Percentiles rank a stretch among this genome's conserved stretches.
These are phyloP conservation scores for Graptemys geographica DNA, from an alignment of 2,797 vertebrate species.

Conservation along the genomic window DNA sequence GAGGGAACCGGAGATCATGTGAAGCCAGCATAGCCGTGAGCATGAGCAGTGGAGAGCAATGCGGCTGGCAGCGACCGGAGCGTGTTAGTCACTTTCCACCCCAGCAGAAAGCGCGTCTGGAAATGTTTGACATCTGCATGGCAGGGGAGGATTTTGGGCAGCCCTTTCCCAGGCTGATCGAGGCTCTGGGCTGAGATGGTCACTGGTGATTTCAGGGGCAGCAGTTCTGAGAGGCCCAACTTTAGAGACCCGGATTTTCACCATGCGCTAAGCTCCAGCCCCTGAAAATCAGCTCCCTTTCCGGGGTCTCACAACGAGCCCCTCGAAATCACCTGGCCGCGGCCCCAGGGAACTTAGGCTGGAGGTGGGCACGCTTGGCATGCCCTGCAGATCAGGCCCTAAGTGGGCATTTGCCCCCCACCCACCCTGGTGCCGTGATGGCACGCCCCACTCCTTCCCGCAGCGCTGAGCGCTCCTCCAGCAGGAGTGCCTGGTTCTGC, in stretches of 20 bases:
- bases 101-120: background rate
- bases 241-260: background rate
- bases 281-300: background rate
- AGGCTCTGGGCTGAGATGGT: background rate
- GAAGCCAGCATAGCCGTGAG: background rate
- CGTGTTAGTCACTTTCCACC: background rate
- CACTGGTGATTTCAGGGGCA: background rate
- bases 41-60: background rate
- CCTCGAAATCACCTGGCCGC: no score
- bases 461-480: background rate
- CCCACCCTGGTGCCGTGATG: fast-evolving
- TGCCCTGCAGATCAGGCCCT: background rate
- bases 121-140: background rate
- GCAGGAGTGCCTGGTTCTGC: background rate
- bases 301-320: background rate
- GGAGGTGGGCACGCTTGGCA: no score
- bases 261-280: no score
- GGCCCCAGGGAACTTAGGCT: background rate
- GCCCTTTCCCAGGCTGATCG: background rate
- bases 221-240: background rate
- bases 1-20: background rate
- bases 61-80: background rate
- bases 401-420: background rate
- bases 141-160: background rate
- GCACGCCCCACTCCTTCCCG: no score